phyloP scores from a whole-genome alignment of 2,888 invertebrate genomes.

The Anoplius nigerrimus region DNA sequence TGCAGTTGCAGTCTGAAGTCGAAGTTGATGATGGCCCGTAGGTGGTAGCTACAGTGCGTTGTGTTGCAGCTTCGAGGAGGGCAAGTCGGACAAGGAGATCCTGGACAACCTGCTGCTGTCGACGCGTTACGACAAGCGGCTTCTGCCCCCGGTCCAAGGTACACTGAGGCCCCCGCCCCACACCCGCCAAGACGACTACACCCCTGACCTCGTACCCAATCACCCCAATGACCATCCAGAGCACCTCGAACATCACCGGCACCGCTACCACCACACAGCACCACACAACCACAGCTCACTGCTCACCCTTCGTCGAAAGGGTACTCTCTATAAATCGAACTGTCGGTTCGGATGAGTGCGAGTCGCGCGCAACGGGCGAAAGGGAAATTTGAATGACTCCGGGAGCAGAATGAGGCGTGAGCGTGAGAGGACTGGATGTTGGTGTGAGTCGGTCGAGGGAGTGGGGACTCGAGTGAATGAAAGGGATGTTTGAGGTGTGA shows the following conservation, averaged over 20 bases:
- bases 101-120: constrained; percentile 91
- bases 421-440: background rate
- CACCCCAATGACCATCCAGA: constrained; percentile 70
- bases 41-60: constrained; percentile 53
- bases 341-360: background rate
- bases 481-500: too few relatives aligned
- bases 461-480: too few relatives aligned
- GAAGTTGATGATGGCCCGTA: constrained; percentile 29
- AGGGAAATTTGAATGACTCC: background rate
- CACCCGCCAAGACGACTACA: constrained; percentile 72
- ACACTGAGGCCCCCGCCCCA: constrained; percentile 74
- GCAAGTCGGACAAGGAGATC: constrained; percentile 94
- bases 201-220: constrained; percentile 70
- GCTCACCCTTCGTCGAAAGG: constrained; percentile 72
- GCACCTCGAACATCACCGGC: constrained; percentile 73
- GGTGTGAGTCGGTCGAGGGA: too few relatives aligned
- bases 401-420: background rate
- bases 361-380: constrained; percentile 7
- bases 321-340: constrained; percentile 57
- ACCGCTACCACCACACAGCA: constrained; percentile 71
- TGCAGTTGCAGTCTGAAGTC: background rate
- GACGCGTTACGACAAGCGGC: constrained; percentile 93
- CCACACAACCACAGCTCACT: constrained; percentile 74
- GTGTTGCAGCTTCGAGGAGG: constrained; percentile 88
- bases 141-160: constrained; percentile 94